Percentiles rank a stretch among this genome's conserved stretches.
Conservation (phyloP, 2,113 vertebrate species). For the Mionectes macconnelli region DNA sequence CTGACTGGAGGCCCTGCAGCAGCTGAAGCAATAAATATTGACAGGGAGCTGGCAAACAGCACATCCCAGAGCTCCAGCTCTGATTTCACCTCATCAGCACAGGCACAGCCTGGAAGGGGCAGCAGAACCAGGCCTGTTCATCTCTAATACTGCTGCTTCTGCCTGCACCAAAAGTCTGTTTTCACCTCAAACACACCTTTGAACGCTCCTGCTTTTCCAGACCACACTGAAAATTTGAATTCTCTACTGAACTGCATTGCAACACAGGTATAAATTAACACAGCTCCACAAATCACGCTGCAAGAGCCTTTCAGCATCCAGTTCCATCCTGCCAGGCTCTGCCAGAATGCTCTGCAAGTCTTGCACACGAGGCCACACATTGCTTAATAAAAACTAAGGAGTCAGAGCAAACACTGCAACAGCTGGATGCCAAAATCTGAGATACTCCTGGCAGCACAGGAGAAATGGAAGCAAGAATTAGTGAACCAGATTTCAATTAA, state of each 20-base stretch:
- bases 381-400: background rate
- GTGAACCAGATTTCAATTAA: background rate
- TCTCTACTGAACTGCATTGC: background rate
- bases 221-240: background rate
- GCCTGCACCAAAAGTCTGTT: background rate
- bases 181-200: background rate
- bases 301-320: background rate
- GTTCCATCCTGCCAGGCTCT: background rate
- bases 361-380: background rate
- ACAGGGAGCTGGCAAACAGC: slow-evolving; percentile 74
- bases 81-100: slow-evolving; percentile 83
- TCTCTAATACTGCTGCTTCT: background rate
- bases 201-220: background rate
- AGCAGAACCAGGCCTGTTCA: background rate
- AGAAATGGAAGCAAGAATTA: background rate
- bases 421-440: background rate
- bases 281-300: background rate
- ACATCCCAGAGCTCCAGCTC: slow-evolving; percentile 69
- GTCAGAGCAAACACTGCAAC: background rate
- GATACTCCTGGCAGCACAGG: background rate
- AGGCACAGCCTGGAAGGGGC: slow-evolving; percentile 63
- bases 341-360: background rate
- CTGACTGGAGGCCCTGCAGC: slow-evolving; percentile 72
- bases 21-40: slow-evolving; percentile 77
- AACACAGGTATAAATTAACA: background rate